Evolutionary conservation across 2,888 invertebrate genomes (phyloP).

Genomic region (Thecophora atra): DNA sequence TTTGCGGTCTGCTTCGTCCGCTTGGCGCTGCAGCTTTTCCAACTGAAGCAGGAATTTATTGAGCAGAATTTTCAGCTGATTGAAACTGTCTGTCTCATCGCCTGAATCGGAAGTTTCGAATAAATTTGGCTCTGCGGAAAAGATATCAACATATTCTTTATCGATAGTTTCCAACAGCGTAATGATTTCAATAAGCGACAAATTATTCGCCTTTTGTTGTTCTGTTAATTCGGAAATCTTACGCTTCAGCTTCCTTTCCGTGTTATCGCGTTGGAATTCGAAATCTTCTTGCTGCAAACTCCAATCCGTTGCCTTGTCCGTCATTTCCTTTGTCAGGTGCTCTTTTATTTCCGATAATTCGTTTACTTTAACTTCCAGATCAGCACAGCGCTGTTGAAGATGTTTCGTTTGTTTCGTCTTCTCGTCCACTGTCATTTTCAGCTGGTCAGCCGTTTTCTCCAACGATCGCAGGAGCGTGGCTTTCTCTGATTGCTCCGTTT

Average conservation of each 20-base stretch:
- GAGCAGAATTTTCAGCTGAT: slow-evolving; percentile 38
- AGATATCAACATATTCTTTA: background rate
- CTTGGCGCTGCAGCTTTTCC: slow-evolving; percentile 37
- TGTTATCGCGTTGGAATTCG: slow-evolving; percentile 42
- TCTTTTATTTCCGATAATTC: slow-evolving; percentile 35
- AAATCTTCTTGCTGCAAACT: slow-evolving; percentile 40
- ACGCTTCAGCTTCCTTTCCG: slow-evolving; percentile 39
- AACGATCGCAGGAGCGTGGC: slow-evolving; percentile 40
- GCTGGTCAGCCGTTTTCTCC: slow-evolving; percentile 45
- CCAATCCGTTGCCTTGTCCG: slow-evolving; percentile 41
- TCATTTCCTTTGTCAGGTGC: slow-evolving; percentile 42
- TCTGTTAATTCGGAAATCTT: slow-evolving; percentile 38
- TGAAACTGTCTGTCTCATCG: slow-evolving; percentile 32
- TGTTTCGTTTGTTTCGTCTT: slow-evolving; percentile 33
- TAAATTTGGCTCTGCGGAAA: slow-evolving; percentile 18
- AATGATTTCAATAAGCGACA: slow-evolving; percentile 39
- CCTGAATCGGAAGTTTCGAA: slow-evolving; percentile 31
- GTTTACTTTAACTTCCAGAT: slow-evolving; percentile 37
- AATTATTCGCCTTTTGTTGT: slow-evolving; percentile 39
- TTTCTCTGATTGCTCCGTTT: slow-evolving; percentile 45
- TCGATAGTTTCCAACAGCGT: slow-evolving; percentile 43
- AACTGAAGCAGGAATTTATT: slow-evolving; percentile 38
- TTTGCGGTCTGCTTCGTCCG: slow-evolving; percentile 32
- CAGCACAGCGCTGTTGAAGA: slow-evolving; percentile 35
- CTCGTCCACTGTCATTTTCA: slow-evolving; percentile 40